Conservation (phyloP, 2,888 invertebrate species). For the Eilema depressum region DNA sequence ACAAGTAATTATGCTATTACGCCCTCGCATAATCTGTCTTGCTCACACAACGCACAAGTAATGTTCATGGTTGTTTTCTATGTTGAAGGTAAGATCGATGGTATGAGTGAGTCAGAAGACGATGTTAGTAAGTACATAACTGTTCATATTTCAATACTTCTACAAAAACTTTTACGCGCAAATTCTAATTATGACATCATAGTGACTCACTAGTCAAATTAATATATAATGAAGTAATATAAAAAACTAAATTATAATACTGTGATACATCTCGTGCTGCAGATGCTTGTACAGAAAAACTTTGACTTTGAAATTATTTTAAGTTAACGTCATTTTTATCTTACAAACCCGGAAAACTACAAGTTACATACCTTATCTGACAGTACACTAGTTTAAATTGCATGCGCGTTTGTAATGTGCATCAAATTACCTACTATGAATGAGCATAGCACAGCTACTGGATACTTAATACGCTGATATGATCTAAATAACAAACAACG, state of each 20-base stretch:
- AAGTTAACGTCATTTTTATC: constrained; percentile 36
- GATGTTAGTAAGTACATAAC: constrained; percentile 8
- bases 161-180: constrained; percentile 19
- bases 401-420: constrained; percentile 23
- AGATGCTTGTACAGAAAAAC: constrained; percentile 17
- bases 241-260: constrained; percentile 1
- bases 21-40: constrained; percentile 28
- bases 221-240: constrained; percentile 6
- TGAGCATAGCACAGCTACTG: constrained; percentile 7
- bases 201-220: constrained; percentile 20
- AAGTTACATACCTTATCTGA: constrained; percentile 32
- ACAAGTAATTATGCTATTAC: constrained; percentile 19
- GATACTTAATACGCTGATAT: constrained; percentile 11
- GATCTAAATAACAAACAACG: constrained; percentile 16
- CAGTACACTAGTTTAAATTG: constrained; percentile 31
- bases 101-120: constrained; percentile 43
- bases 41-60: constrained; percentile 5
- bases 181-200: constrained; percentile 32
- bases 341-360: constrained; percentile 41
- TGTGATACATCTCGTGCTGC: background rate
- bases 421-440: constrained; percentile 21
- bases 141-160: constrained; percentile 18
- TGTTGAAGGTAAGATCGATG: constrained; percentile 9
- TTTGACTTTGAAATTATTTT: constrained; percentile 38
- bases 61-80: constrained; percentile 7